Base-by-base conservation (phyloP, 1,140 invertebrate genomes). In the Apis dorsata region DNA sequence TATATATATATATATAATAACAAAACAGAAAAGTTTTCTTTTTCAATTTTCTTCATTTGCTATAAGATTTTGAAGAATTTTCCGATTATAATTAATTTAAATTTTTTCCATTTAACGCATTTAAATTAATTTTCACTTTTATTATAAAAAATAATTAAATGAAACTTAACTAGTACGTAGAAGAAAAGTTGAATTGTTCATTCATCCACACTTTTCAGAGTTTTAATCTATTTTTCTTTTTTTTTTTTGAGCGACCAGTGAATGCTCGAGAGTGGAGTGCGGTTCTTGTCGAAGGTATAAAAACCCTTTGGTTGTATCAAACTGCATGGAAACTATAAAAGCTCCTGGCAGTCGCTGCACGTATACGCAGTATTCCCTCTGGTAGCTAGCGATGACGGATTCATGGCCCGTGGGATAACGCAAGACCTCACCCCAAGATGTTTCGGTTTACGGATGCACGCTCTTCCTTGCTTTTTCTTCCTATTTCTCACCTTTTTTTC, bases 381-480 rank as follows among this genome's bases (percentile, higher is more conserved):
- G 73, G 88, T 87, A 81, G 49, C 72, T 55, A 70, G 77, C 88
- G 93, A 91, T 92, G 93, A 93, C 89, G 89, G 92, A 93, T 93
- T 93, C 91, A 93, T 90, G 70, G 84, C 73, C 74, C 83, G 83
- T 90, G 86, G 89, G 88, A 92, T 84, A 79, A 71, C 76, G 78
- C 79, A 86, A 76, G 60, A 83, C 71, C 79, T 80, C 63, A 75
- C 69, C 81, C 66, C 53, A 51, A 79, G 75, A 81, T 72, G 81
- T 80, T 82, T 85, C 65, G 53, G 75, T 80, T 72, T 86, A 80
- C 77, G 73, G 60, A 85, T 74, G 65, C 70, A 63, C 70, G 53
- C 66, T 51, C 59, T 21, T 34, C 75, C 57, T 49, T 79, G 63
- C 81, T 77, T 66, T 79, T 79, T 66, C 59, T 60, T 75, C 59